Percentiles rank a stretch among this genome's conserved stretches.
Evolutionary conservation across 1,140 invertebrate species (phyloP).

Genomic region (Mizuhopecten yessoensis): DNA sequence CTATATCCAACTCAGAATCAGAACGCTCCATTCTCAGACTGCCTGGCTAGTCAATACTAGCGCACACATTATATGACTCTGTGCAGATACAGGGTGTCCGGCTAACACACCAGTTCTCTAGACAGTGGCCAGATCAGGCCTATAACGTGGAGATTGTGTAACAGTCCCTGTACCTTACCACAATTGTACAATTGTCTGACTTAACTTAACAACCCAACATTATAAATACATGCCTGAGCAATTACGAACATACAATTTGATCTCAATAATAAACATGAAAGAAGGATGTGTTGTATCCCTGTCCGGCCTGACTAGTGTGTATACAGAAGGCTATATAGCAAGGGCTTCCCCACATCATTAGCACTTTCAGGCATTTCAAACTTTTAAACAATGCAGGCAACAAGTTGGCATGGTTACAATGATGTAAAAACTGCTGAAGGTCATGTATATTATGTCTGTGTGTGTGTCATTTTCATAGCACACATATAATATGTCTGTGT

Average conservation of each 20-base stretch:
- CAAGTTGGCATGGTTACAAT: conserved; percentile 37
- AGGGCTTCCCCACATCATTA: neutral
- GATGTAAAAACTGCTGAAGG: conserved; percentile 1
- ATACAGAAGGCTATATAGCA: neutral
- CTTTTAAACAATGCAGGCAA: conserved; percentile 26
- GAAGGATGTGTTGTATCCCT: conserved; percentile 32
- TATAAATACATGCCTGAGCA: conserved; percentile 38
- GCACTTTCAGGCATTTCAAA: conserved; percentile 22
- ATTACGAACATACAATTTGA: conserved; percentile 28
- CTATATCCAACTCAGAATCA: conserved; percentile 28
- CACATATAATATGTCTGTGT: neutral
- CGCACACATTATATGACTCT: neutral
- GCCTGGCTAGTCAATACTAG: neutral
- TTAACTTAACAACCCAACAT: neutral
- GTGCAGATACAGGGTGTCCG: neutral
- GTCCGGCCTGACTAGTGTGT: neutral
- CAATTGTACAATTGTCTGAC: conserved; percentile 38
- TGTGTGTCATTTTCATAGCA: neutral
- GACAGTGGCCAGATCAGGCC: neutral
- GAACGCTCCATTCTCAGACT: neutral
- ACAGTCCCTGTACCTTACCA: neutral
- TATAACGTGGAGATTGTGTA: neutral
- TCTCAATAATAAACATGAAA: conserved; percentile 30
- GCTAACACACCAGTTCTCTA: neutral
- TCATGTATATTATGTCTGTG: neutral